Evolutionary conservation across 2,888 invertebrate genomes (phyloP), one percentile per base, ranked within the genome.

Genomic region (Deilephila porcellus): DNA sequence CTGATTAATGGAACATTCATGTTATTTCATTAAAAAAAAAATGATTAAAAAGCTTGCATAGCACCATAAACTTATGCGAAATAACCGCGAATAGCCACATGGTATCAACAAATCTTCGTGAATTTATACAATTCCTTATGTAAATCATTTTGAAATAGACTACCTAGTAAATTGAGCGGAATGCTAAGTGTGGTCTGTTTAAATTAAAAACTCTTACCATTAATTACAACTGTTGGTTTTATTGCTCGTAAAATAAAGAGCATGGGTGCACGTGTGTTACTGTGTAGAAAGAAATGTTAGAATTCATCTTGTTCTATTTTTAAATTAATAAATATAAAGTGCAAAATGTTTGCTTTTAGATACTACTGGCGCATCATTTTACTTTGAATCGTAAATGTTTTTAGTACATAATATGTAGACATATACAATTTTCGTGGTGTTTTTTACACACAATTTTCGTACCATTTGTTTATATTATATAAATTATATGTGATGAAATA

Each of bases 91-190:
- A 32, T 20, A 34, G 32, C 62, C 62, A 63, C 14, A 29, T 60
- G 34, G 62, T 34, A 63, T 63, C 19, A 63, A 63, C 32, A 63
- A 63, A 63, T 63, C 62, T 32, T n/a, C 6, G 17, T 6, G 32
- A 34, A 19, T 63, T 63, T 63, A 34, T 63, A 34, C 62, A 63
- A 63, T 63, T 63, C 34, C 32, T 63, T 19, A 19, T 19, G 32
- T 63, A 63, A 63, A 32, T 63, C 34, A 34, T 63, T 32, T 63
- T 63, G 29, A 34, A 63, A 17, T 34, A 63, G 32, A 63, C 62
- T 32, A 32, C 32, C 32, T 17, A 32, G 62, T 34, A 63, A 63
- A 63, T 63, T 34, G 17, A 34, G 34, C 14, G 32, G 8, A 64
- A 20, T 20, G 20, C 45, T 64, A 45, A 34, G 37, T 37, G 37